phyloP scores from a whole-genome alignment of 2,113 vertebrate species.

The Arenaria interpres region DNA sequence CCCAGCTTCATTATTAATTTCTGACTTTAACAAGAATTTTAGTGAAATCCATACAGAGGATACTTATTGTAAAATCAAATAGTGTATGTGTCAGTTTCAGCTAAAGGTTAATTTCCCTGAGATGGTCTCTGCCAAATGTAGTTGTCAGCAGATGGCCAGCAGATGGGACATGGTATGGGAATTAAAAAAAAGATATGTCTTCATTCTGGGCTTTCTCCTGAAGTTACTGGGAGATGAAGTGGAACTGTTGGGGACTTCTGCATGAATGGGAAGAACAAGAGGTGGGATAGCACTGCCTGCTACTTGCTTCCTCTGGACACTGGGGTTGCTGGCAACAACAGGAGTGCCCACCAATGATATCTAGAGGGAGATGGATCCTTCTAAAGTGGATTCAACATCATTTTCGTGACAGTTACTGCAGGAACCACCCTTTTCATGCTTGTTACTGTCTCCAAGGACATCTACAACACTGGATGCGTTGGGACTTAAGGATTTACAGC shows the following conservation, averaged over 20 bases:
- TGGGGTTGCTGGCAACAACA: not conserved
- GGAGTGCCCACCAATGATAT: rapidly evolving
- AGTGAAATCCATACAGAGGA: not conserved
- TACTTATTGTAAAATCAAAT: not conserved
- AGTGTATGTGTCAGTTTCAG: not conserved
- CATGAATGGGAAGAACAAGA: not conserved
- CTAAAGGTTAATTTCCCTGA: not conserved
- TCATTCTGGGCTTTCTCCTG: not conserved
- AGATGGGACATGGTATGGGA: not conserved
- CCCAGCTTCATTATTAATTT: not conserved
- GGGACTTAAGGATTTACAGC: not conserved
- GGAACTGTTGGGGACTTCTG: not conserved
- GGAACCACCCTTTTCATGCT: not conserved
- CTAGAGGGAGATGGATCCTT: not conserved
- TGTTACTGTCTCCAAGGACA: not conserved
- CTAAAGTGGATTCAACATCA: not conserved
- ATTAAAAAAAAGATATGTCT: not conserved
- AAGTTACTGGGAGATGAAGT: not conserved
- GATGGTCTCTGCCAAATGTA: not conserved
- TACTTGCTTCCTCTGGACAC: not conserved
- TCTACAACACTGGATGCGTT: not conserved
- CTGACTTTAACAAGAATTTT: not conserved
- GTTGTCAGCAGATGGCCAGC: not conserved
- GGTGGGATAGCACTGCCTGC: not conserved
- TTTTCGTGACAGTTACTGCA: not conserved